Evolutionary conservation across 2,797 vertebrate genomes (phyloP).

Genomic region (Xenentodon cancila): DNA sequence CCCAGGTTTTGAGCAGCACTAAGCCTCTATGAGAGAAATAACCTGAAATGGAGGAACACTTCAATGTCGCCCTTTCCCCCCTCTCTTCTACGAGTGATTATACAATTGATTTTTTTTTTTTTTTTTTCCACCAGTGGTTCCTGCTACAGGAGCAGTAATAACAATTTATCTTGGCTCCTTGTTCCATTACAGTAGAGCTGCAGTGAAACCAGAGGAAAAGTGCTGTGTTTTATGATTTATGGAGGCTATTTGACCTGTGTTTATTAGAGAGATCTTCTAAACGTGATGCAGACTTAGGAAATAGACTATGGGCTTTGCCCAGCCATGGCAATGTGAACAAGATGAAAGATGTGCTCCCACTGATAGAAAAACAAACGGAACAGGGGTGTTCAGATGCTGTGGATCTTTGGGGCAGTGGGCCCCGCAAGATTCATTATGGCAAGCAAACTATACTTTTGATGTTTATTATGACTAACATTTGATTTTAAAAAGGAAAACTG

Average conservation of each 20-base stretch:
- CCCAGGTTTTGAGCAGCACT: slow-evolving; percentile 45
- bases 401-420: no score
- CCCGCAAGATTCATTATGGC: no score
- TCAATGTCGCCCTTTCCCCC: slow-evolving; percentile 77
- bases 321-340: slow-evolving; percentile 49
- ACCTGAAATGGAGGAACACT: slow-evolving; percentile 76
- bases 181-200: slow-evolving; percentile 79
- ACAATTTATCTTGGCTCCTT: slow-evolving; percentile 84
- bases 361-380: slow-evolving; percentile 68
- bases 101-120: slow-evolving; percentile 82
- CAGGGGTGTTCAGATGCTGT: slow-evolving; percentile 8
- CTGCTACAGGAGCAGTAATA: slow-evolving; percentile 80
- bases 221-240: slow-evolving; percentile 82
- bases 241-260: slow-evolving; percentile 80
- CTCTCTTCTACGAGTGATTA: slow-evolving; percentile 79
- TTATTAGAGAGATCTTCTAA: slow-evolving; percentile 80
- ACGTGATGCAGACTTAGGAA: slow-evolving; percentile 72
- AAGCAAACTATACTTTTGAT: no score
- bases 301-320: slow-evolving; percentile 65
- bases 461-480: no score
- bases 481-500: no score
- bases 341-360: slow-evolving; percentile 54
- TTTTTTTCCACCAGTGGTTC: slow-evolving; percentile 58
- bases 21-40: slow-evolving; percentile 69
- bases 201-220: slow-evolving; percentile 74